These are phyloP conservation scores for Helicoverpa assulta DNA, from an alignment of 2,888 invertebrate genomes.

Conservation along the genomic window DNA sequence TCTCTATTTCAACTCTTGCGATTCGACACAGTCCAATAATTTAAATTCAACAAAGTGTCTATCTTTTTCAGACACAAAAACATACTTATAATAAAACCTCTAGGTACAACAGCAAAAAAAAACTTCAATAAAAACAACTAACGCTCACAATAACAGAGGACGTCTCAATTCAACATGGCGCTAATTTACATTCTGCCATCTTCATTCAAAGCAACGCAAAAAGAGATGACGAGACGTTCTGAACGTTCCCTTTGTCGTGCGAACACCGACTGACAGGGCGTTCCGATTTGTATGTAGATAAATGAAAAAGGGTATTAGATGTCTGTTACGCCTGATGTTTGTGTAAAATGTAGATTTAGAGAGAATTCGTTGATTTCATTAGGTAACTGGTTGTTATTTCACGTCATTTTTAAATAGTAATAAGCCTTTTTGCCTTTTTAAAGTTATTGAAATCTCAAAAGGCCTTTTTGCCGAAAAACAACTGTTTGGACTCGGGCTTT, in stretches of 20 bases:
- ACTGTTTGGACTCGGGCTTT: too few species aligned
- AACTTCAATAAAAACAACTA: slow-evolving; percentile 6
- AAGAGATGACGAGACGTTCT: slow-evolving; percentile 59
- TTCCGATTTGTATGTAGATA: slow-evolving; percentile 79
- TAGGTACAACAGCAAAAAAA: neutral
- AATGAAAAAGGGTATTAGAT: slow-evolving; percentile 66
- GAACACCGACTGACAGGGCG: slow-evolving; percentile 66
- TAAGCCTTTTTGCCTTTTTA: too few species aligned
- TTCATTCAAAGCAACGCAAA: slow-evolving; percentile 70
- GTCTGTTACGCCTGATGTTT: slow-evolving; percentile 1
- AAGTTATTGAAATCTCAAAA: too few species aligned
- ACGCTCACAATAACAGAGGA: neutral
- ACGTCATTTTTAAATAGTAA: neutral
- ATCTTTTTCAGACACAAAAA: too few species aligned
- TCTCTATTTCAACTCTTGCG: too few species aligned
- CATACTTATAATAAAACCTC: too few species aligned
- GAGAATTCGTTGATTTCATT: neutral
- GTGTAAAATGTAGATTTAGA: slow-evolving; percentile 1
- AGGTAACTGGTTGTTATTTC: neutral
- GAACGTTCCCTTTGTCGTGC: slow-evolving; percentile 69
- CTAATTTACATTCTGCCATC: slow-evolving; percentile 69
- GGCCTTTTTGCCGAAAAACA: too few species aligned
- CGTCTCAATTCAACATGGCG: slow-evolving; percentile 43
- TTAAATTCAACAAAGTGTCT: too few species aligned
- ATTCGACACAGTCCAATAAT: too few species aligned